Conservation (phyloP, 2,888 invertebrate genomes). For the Pristionchus fissidentatus region DNA sequence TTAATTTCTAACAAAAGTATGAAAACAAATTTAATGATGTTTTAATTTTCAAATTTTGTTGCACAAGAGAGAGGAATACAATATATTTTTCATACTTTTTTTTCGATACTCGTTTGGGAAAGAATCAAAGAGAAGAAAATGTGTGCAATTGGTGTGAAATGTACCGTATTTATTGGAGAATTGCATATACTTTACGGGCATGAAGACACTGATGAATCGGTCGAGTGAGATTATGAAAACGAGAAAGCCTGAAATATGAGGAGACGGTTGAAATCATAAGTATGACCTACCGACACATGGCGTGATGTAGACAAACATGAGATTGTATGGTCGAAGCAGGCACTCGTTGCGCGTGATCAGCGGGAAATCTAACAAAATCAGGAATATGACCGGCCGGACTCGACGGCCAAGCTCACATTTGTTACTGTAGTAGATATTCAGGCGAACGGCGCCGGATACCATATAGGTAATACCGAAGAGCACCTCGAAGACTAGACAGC, state of each 20-base stretch:
- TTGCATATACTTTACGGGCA: background rate
- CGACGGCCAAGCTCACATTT: no score
- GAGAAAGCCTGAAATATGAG: background rate
- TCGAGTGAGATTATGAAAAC: background rate
- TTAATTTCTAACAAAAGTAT: background rate
- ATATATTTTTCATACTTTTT: no score
- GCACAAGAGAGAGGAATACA: no score
- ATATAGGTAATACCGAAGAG: background rate
- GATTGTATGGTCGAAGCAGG: background rate
- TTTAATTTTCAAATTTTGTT: background rate
- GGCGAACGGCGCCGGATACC: background rate
- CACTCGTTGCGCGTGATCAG: background rate
- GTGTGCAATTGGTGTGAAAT: no score
- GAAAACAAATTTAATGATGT: background rate
- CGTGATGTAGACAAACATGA: conserved; percentile 19
- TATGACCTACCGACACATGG: background rate
- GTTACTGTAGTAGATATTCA: background rate
- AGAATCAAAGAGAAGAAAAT: no score
- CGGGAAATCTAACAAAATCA: background rate
- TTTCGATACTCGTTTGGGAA: no score
- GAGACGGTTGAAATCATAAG: background rate
- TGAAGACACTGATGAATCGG: conserved; percentile 23
- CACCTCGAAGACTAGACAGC: background rate
- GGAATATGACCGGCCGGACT: no score
- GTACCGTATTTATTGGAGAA: conserved; percentile 5